phyloP scores from a whole-genome alignment of 2,797 vertebrate genomes.

The Esox lucius region DNA sequence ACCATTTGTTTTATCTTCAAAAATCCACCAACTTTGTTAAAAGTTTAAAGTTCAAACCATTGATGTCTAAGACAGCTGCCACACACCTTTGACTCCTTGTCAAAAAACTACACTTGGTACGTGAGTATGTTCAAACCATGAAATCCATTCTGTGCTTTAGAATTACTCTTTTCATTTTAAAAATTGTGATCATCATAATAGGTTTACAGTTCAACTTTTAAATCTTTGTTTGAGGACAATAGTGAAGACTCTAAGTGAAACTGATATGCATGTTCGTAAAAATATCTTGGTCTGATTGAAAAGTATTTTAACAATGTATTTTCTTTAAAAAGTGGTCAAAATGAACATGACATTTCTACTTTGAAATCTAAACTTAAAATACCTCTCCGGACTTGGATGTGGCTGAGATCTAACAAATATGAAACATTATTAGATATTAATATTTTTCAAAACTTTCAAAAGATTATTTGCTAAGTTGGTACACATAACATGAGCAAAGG shows the following conservation, averaged over 20 bases:
- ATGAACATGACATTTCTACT: neutral
- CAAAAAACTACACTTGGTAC: neutral
- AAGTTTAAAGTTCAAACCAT: neutral
- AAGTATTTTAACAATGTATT: neutral
- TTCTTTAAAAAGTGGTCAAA: neutral
- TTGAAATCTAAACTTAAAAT: neutral
- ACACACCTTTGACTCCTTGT: neutral
- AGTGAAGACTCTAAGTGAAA: neutral
- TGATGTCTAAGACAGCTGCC: neutral
- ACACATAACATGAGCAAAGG: constrained; percentile 53
- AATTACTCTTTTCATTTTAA: neutral
- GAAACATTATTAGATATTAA: too few species aligned
- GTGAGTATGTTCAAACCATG: neutral
- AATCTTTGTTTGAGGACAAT: neutral
- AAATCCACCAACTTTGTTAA: neutral
- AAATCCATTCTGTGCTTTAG: neutral
- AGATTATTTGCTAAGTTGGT: constrained; percentile 14
- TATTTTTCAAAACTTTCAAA: neutral
- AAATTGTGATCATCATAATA: neutral
- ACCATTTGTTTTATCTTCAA: too few species aligned
- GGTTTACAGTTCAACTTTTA: neutral
- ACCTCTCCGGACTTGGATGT: neutral
- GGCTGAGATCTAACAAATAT: neutral
- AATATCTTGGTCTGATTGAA: neutral
- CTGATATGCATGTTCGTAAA: neutral